A percentile compares a stretch with the other conserved stretches of the same genome.
Conservation (phyloP, 2,888 invertebrate species). For the Tetanocera ferruginea region DNA sequence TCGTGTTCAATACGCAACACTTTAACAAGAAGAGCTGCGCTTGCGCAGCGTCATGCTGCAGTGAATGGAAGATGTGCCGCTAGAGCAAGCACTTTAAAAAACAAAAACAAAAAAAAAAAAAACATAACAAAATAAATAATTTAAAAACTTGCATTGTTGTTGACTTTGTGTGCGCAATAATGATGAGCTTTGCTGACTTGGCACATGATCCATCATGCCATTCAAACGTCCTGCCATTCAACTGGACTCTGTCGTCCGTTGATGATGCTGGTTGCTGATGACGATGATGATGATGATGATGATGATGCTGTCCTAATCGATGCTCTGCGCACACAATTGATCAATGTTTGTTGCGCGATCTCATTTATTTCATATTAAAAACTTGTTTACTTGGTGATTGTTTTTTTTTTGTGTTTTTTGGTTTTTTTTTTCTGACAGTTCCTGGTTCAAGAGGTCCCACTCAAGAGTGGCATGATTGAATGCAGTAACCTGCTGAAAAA, state of each 20-base stretch:
- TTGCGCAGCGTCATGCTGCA: background rate
- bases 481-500: background rate
- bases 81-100: background rate
- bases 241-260: background rate
- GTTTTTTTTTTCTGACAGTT: background rate
- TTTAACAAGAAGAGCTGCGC: background rate
- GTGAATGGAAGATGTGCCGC: background rate
- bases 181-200: background rate
- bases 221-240: background rate
- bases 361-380: slow-evolving; percentile 29
- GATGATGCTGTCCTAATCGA: no score
- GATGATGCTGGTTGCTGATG: background rate
- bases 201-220: slow-evolving; percentile 6
- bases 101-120: no score
- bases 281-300: no score
- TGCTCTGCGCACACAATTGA: slow-evolving; percentile 13
- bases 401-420: no score
- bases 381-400: background rate
- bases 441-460: slow-evolving; percentile 15
- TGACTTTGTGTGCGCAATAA: background rate
- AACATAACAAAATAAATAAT: background rate
- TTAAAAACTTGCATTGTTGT: slow-evolving; percentile 1
- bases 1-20: background rate
- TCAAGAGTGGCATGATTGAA: background rate
- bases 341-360: slow-evolving; percentile 14